phyloP scores from a whole-genome alignment of 2,888 invertebrate species.

The Julus scandinavius region DNA sequence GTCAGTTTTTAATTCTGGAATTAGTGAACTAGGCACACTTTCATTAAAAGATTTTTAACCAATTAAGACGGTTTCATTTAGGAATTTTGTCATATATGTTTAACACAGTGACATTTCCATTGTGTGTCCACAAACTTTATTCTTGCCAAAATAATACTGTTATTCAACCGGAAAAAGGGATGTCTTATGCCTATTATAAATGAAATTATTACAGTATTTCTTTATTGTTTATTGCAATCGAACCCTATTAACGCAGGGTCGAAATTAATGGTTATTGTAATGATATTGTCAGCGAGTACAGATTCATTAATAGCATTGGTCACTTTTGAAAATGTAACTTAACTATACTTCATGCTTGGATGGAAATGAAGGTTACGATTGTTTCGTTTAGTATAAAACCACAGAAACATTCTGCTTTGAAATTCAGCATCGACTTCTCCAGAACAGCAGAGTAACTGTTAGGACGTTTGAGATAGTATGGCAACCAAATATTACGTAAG shows the following conservation, averaged over 20 bases:
- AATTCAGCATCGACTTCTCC: not conserved
- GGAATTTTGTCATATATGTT: not conserved
- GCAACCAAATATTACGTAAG: not conserved
- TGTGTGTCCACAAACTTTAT: not conserved
- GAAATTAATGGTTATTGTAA: not conserved
- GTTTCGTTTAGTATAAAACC: slow-evolving; percentile 1
- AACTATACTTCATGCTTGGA: not conserved
- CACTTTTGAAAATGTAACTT: not conserved
- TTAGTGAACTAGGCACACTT: too few species aligned
- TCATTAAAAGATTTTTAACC: too few species aligned
- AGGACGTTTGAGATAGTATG: not conserved
- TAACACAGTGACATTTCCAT: not conserved
- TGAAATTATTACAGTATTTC: not conserved
- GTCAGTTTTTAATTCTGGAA: too few species aligned
- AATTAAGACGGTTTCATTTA: too few species aligned
- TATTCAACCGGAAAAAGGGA: not conserved
- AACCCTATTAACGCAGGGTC: not conserved
- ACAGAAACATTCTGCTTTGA: not conserved
- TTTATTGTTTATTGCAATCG: not conserved
- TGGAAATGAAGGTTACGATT: slow-evolving; percentile 20
- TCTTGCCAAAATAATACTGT: not conserved
- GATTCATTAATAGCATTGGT: not conserved
- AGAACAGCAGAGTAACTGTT: not conserved
- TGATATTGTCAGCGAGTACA: not conserved
- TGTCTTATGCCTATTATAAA: slow-evolving; percentile 21